Percentiles rank a stretch among this genome's conserved stretches.
These are phyloP conservation scores for Cheilosia scutellata DNA, from an alignment of 2,888 invertebrate genomes.

Conservation along the genomic window DNA sequence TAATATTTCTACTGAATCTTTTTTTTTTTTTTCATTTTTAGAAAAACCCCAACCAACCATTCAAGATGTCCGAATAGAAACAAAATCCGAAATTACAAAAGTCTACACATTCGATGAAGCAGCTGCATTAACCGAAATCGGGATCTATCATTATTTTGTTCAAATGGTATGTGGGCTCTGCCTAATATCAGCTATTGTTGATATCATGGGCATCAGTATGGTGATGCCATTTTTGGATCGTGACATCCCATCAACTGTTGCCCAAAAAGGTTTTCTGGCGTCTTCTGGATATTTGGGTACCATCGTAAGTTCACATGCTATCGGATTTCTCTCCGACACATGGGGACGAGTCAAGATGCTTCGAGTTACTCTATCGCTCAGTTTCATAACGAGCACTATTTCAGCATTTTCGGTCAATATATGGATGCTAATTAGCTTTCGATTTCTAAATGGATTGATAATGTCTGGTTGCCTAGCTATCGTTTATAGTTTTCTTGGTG, in stretches of 20 bases:
- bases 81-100: not conserved
- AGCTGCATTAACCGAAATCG: slow-evolving; percentile 84
- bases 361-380: slow-evolving; percentile 84
- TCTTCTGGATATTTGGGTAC: slow-evolving; percentile 87
- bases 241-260: slow-evolving; percentile 85
- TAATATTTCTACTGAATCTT: no score
- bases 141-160: slow-evolving; percentile 86
- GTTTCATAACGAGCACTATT: slow-evolving; percentile 85
- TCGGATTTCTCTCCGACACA: slow-evolving; percentile 90
- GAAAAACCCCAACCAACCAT: not conserved
- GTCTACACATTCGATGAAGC: slow-evolving; percentile 70
- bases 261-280: slow-evolving; percentile 86
- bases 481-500: slow-evolving; percentile 85
- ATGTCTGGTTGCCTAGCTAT: slow-evolving; percentile 82
- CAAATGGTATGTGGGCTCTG: slow-evolving; percentile 86
- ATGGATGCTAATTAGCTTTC: slow-evolving; percentile 85
- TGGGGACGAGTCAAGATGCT: slow-evolving; percentile 87
- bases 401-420: slow-evolving; percentile 86
- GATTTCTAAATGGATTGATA: slow-evolving; percentile 87
- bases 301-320: slow-evolving; percentile 89
- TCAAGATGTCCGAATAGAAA: not conserved
- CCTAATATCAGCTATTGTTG: slow-evolving; percentile 87
- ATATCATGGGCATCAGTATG: slow-evolving; percentile 86
- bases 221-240: slow-evolving; percentile 87
- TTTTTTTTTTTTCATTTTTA: not conserved